These are phyloP conservation scores for Horisme vitalbata DNA, from an alignment of 2,888 invertebrate species.

Conservation along the genomic window DNA sequence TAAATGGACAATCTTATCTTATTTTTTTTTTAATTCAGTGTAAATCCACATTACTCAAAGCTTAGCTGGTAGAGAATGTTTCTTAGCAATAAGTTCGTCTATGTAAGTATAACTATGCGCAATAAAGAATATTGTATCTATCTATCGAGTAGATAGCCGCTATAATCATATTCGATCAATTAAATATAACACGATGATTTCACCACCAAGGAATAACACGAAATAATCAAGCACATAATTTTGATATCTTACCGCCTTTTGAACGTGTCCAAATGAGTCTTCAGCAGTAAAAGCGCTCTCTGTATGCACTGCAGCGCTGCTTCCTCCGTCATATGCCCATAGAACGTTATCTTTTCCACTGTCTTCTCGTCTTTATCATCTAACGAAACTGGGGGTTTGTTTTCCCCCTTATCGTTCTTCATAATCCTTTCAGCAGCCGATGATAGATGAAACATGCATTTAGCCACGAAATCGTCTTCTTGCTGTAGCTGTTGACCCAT, in stretches of 20 bases:
- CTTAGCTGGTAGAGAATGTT: no score
- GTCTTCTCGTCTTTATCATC: slow-evolving; percentile 60
- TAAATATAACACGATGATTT: no score
- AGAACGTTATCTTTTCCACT: slow-evolving; percentile 70
- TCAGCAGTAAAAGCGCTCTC: slow-evolving; percentile 92
- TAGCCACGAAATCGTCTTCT: slow-evolving; percentile 95
- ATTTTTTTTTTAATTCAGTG: no score
- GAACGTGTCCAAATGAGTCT: slow-evolving; percentile 97
- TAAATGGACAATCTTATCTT: no score
- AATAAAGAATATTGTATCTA: no score
- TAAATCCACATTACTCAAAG: no score
- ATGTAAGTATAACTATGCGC: no score
- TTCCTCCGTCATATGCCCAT: slow-evolving; percentile 85
- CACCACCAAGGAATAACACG: no score
- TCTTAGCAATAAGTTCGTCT: no score
- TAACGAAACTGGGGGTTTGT: not conserved
- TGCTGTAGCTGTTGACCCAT: slow-evolving; percentile 95
- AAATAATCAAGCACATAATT: no score
- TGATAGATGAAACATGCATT: slow-evolving; percentile 95
- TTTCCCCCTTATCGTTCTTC: slow-evolving; percentile 59
- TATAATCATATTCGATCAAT: no score
- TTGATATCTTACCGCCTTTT: slow-evolving; percentile 84
- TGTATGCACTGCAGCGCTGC: slow-evolving; percentile 94
- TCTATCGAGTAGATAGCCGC: no score
- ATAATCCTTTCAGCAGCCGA: slow-evolving; percentile 89